A percentile compares a stretch with the other conserved stretches of the same genome.
phyloP scores from a whole-genome alignment of 2,888 invertebrate species.

The Elmis aenea region DNA sequence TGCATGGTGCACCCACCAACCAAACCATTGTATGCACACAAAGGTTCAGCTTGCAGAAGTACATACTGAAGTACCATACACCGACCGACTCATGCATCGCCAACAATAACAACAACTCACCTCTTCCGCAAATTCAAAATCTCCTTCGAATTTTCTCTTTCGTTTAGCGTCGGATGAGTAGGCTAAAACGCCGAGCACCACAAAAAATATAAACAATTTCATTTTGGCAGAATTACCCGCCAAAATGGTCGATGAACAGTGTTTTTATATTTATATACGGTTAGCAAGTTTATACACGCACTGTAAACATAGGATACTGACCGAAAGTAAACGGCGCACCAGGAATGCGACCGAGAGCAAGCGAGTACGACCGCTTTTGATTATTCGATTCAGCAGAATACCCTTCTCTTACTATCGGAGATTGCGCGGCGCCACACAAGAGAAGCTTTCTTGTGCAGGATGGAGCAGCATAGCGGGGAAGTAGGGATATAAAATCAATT shows the following conservation, averaged over 20 bases:
- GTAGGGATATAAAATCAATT: constrained; percentile 20
- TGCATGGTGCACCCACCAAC: too few relatives aligned
- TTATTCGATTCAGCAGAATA: constrained; percentile 34
- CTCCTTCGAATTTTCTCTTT: constrained; percentile 71
- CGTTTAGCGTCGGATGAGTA: constrained; percentile 50
- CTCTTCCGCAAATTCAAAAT: constrained; percentile 76
- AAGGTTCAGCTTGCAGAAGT: too few relatives aligned
- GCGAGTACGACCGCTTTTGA: constrained; percentile 39
- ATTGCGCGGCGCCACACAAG: constrained; percentile 36
- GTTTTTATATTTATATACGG: constrained; percentile 11
- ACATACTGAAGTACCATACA: too few relatives aligned
- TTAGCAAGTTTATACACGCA: constrained; percentile 10
- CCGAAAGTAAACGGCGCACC: constrained; percentile 24
- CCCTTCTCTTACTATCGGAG: constrained; percentile 29
- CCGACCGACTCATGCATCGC: too few relatives aligned
- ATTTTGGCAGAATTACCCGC: constrained; percentile 35
- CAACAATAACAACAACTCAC: too few relatives aligned
- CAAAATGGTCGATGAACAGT: constrained; percentile 8
- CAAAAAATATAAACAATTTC: constrained; percentile 46
- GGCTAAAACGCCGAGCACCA: constrained; percentile 42
- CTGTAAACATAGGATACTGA: constrained; percentile 19
- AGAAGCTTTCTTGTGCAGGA: constrained; percentile 25
- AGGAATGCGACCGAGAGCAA: constrained; percentile 33
- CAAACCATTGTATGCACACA: constrained; percentile 16
- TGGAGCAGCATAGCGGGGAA: constrained; percentile 19